Base-by-base conservation (phyloP, 2,888 invertebrate genomes). In the Linyphia triangularis region DNA sequence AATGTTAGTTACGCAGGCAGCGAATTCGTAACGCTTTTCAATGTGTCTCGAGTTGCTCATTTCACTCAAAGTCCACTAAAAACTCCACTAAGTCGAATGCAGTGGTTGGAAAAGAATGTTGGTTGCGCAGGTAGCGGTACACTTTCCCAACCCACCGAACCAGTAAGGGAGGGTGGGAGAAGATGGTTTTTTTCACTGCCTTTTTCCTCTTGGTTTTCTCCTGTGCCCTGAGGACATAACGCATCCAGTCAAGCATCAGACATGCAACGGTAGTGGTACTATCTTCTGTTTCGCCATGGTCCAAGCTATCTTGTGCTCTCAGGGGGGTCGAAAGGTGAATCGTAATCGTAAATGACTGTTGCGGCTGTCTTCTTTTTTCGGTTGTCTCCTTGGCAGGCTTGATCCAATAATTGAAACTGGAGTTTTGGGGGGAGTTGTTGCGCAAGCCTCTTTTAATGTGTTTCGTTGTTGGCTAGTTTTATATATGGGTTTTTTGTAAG, bases 91-190 rank as follows among this genome's bases (percentile, higher is more conserved):
- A n/a, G n/a, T n/a, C n/a, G n/a, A n/a, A n/a, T n/a, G n/a, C n/a
- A n/a, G n/a, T n/a, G n/a, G n/a, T n/a, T n/a, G n/a, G n/a, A n/a
- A n/a, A n/a, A n/a, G n/a, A n/a, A n/a, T n/a, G n/a, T n/a, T n/a
- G n/a, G n/a, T n/a, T n/a, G n/a, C n/a, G 75, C 77, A 82, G 33
- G 82, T 82, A 82, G 82, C 82, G 82, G 82, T 82, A 16, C 51
- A 82, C 40, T 81, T 77, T 37, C 59, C 69, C 57, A 70, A 82
- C 82, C 70, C 59, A 82, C 82, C 82, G 59, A 82, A 82, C 82
- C 82, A 82, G 82, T 82, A 61, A 67, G 51, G 59, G 69, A 81
- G 57, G 72, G 63, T 43, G 63, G 72, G 72, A 65, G 28, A 40
- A 7, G 43, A 61, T 24, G 33, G 57, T 51, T 37, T 51, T 81